Evolutionary conservation across 2,113 vertebrate species (phyloP), one percentile per base, ranked within the genome.

Genomic region (Gymnarchus niloticus): DNA sequence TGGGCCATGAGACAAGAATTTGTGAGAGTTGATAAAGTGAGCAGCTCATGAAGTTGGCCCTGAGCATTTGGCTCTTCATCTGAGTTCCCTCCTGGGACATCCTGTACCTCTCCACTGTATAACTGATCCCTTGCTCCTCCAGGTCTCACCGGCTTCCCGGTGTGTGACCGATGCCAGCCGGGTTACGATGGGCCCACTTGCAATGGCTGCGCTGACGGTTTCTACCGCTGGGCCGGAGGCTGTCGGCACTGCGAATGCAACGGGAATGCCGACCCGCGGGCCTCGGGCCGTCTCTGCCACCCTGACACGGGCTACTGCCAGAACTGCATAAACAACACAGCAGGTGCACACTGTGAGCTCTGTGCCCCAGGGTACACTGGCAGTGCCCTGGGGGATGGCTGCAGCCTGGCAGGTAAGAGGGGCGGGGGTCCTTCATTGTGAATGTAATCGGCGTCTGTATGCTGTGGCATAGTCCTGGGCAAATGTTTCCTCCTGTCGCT

Each of bases 141-240:
- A 97, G 96, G 90, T 56, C 56, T 77, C 0, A 90, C 85, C 0
- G 90, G 87, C 8, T 57, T 92, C 37, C 84, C 87, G 0, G 41
- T 88, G n/a, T 97, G 96, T 87, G 93, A 93, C 88, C 83, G 90
- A 56, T 97, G 96, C 87, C 93, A 57, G 37, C 83, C 87, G 0
- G 95, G 94, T 10, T 97, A 96, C 89, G 90, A 90, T 0, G 95
- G 96, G 59, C 76, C 48, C 3, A 93, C 94, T 90, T 97, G 96
- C 84, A 92, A 93, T 86, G 87, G 73, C 10, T 97, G 96, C 51
- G 91, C 87, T 56, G 88, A 91, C 0, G 95, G 96, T 81, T 96
- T 93, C 93, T 96, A 95, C 91, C 95, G 94, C 87, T 94, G 93
- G 0, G 95, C 96, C 93, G 96, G 94, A 91, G 93, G 95, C 92